These are phyloP conservation scores for Enteromius treurensis DNA, from an alignment of 2,797 vertebrate species.

Conservation along the genomic window DNA sequence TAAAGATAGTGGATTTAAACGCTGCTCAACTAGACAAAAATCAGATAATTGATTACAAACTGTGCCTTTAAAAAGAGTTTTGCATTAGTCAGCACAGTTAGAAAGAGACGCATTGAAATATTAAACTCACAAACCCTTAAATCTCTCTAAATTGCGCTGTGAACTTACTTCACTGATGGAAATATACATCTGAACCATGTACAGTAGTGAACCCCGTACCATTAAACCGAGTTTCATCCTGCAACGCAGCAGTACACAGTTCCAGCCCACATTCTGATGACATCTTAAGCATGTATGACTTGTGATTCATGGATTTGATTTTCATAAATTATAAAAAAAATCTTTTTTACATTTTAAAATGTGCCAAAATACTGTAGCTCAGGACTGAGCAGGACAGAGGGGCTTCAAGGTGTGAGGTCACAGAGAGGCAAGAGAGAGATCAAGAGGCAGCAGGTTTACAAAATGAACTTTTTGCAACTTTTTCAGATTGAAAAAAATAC, in stretches of 20 bases:
- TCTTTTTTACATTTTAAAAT: conserved; percentile 14
- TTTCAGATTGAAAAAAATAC: neutral
- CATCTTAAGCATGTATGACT: conserved; percentile 30
- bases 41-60: conserved; percentile 1
- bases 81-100: conserved; percentile 21
- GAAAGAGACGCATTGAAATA: neutral
- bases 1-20: conserved; percentile 15
- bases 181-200: conserved; percentile 9
- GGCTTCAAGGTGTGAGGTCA: conserved; percentile 1
- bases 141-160: conserved; percentile 47
- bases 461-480: neutral
- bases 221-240: conserved; percentile 4
- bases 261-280: conserved; percentile 6
- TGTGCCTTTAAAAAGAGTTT: conserved; percentile 39
- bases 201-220: conserved; percentile 1
- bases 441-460: conserved; percentile 1
- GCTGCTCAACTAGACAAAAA: neutral
- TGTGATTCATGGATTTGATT: conserved; percentile 27
- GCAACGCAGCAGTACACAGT: neutral
- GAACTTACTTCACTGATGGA: conserved; percentile 37
- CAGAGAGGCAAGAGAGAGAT: conserved; percentile 8
- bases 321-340: conserved; percentile 15
- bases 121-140: neutral
- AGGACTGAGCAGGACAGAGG: conserved; percentile 21
- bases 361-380: conserved; percentile 45